Percentiles rank a stretch among this genome's conserved stretches.
phyloP scores from a whole-genome alignment of 2,888 invertebrate genomes.

The Dysmachus trigonus region DNA sequence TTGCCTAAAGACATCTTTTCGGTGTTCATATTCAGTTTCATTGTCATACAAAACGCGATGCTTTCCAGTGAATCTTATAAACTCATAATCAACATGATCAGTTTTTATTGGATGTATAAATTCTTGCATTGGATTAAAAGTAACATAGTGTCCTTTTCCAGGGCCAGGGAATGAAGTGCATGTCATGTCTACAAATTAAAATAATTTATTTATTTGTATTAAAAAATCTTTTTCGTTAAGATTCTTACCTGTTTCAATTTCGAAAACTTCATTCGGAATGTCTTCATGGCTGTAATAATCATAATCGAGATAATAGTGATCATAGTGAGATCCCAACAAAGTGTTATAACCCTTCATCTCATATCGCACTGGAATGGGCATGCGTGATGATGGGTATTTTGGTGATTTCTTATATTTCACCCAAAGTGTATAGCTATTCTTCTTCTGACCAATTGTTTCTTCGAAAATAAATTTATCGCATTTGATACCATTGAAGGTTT shows the following conservation, averaged over 20 bases:
- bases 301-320: slow-evolving; percentile 91
- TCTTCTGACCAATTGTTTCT: slow-evolving; percentile 77
- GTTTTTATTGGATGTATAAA: slow-evolving; percentile 78
- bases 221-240: not conserved
- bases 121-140: slow-evolving; percentile 94
- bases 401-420: slow-evolving; percentile 75
- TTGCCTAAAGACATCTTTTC: slow-evolving; percentile 84
- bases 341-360: slow-evolving; percentile 95
- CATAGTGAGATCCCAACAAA: slow-evolving; percentile 93
- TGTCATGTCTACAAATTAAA: slow-evolving; percentile 67
- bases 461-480: slow-evolving; percentile 83
- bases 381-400: slow-evolving; percentile 61
- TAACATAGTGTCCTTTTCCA: slow-evolving; percentile 77
- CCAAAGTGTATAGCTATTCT: slow-evolving; percentile 91
- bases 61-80: slow-evolving; percentile 73
- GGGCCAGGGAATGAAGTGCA: slow-evolving; percentile 89
- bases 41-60: slow-evolving; percentile 76
- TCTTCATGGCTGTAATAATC: slow-evolving; percentile 72
- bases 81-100: slow-evolving; percentile 78
- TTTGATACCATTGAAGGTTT: slow-evolving; percentile 74
- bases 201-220: not conserved
- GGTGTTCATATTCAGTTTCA: slow-evolving; percentile 72
- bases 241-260: slow-evolving; percentile 69
- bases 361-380: slow-evolving; percentile 81
- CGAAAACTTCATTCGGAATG: slow-evolving; percentile 76